A percentile compares a stretch with the other conserved stretches of the same genome.
Conservation (phyloP, 1,140 invertebrate species). For the Drosophila burlai region DNA sequence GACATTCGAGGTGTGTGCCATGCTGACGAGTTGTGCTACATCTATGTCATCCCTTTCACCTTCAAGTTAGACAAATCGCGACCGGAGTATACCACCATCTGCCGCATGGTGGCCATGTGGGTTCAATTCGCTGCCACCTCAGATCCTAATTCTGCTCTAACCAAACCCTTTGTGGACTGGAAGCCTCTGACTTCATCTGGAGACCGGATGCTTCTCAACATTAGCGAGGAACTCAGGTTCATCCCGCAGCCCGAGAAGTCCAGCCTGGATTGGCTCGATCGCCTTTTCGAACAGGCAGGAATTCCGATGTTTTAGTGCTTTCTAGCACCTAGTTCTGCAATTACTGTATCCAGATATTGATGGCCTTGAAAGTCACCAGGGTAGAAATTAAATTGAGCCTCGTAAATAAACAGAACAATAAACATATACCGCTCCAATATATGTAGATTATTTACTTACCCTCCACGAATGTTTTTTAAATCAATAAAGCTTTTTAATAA, state of each 20-base stretch:
- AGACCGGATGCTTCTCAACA: constrained; percentile 80
- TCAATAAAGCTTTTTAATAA: background rate
- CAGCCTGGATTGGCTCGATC: constrained; percentile 59
- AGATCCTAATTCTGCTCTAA: constrained; percentile 69
- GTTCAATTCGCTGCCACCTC: constrained; percentile 82
- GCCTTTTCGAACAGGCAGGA: constrained; percentile 36
- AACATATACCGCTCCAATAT: too few species aligned
- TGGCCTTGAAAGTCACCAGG: background rate
- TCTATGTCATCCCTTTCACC: constrained; percentile 86
- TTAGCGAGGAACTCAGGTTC: constrained; percentile 74
- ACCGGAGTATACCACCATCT: constrained; percentile 74
- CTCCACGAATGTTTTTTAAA: background rate
- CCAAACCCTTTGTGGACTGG: constrained; percentile 67
- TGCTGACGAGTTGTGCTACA: constrained; percentile 88
- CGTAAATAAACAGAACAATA: background rate
- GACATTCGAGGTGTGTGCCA: constrained; percentile 87
- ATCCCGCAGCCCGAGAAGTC: constrained; percentile 80
- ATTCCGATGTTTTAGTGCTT: constrained; percentile 39
- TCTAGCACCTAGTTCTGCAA: background rate
- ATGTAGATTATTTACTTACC: background rate
- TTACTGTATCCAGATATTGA: background rate
- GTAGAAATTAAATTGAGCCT: background rate
- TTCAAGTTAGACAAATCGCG: constrained; percentile 76
- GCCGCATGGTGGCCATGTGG: constrained; percentile 85
- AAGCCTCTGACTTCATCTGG: constrained; percentile 67